Evolutionary conservation across 2,888 invertebrate species (phyloP).

Genomic region (Meliscaeva auricollis): DNA sequence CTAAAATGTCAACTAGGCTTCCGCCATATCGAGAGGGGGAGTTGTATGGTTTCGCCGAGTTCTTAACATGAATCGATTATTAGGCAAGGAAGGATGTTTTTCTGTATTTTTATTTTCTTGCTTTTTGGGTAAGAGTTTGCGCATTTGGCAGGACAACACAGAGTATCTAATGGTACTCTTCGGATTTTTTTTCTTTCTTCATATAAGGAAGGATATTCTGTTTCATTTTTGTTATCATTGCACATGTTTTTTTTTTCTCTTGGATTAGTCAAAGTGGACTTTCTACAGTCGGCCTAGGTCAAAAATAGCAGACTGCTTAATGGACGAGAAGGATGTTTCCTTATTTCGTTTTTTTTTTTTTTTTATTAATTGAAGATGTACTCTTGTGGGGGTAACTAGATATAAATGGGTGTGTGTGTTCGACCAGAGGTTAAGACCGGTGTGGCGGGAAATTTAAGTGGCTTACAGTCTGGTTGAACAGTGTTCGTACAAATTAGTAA

Average conservation of each 20-base stretch:
- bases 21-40: conserved; percentile 51
- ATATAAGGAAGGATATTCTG: conserved; percentile 2
- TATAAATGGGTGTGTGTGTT: conserved; percentile 45
- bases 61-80: conserved; percentile 74
- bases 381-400: conserved; percentile 24
- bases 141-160: conserved; percentile 33
- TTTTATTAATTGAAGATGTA: conserved; percentile 7
- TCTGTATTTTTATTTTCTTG: neutral
- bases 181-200: conserved; percentile 11
- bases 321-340: conserved; percentile 53
- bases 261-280: conserved; percentile 33
- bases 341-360: conserved; percentile 26
- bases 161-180: conserved; percentile 45
- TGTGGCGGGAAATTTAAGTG: conserved; percentile 49
- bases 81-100: conserved; percentile 64
- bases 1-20: conserved; percentile 73
- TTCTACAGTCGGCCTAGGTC: conserved; percentile 75
- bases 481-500: neutral
- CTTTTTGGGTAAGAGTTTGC: conserved; percentile 38
- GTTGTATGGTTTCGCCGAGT: conserved; percentile 72
- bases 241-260: conserved; percentile 36
- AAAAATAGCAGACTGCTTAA: conserved; percentile 76
- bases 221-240: conserved; percentile 40
- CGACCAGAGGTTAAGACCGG: conserved; percentile 27
- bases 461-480: conserved; percentile 24